Percentiles rank a stretch among this genome's conserved stretches.
Evolutionary conservation across 2,113 vertebrate genomes (phyloP).

Genomic region (Rissa tridactyla): DNA sequence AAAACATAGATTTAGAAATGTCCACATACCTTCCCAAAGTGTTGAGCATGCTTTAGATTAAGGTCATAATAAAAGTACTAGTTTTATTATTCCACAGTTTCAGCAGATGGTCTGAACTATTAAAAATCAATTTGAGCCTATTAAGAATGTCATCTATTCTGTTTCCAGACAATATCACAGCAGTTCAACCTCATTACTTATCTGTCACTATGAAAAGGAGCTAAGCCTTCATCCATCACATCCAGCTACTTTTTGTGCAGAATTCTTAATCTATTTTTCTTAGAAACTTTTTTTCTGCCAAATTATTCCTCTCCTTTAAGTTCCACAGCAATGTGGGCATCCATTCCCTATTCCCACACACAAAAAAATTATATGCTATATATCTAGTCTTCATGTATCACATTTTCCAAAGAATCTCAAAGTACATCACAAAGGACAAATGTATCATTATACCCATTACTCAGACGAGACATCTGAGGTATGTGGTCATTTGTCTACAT

Average conservation of each 20-base stretch:
- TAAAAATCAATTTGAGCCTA: slow-evolving; percentile 59
- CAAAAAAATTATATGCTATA: too few species aligned
- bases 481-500: not conserved
- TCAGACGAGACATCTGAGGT: not conserved
- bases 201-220: slow-evolving; percentile 33
- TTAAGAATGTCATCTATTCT: slow-evolving; percentile 53
- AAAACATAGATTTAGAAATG: not conserved
- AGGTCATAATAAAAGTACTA: slow-evolving; percentile 44
- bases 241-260: not conserved
- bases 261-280: not conserved
- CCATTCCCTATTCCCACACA: not conserved
- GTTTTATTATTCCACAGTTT: slow-evolving; percentile 51
- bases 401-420: not conserved
- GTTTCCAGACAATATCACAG: slow-evolving; percentile 8
- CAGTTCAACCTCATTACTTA: slow-evolving; percentile 53
- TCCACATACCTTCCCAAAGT: not conserved
- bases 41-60: not conserved
- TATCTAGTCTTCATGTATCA: not conserved
- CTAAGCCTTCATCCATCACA: slow-evolving; percentile 21
- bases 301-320: not conserved
- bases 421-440: not conserved
- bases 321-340: not conserved
- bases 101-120: slow-evolving; percentile 54
- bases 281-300: not conserved
- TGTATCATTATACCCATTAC: not conserved